Conservation (phyloP, 2,888 invertebrate genomes). For the Tenthredo notha region DNA sequence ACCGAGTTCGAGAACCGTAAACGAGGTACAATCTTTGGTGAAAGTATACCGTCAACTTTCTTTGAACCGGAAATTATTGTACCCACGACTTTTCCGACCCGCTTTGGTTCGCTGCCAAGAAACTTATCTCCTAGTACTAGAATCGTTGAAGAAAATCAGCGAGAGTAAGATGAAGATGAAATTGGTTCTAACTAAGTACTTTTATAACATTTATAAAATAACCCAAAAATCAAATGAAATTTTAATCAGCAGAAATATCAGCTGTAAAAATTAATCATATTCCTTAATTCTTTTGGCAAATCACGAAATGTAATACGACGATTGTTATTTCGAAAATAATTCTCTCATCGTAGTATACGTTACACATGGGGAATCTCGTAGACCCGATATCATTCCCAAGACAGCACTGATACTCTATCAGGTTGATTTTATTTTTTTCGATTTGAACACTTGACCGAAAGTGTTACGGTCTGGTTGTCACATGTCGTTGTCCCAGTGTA, state of each 20-base stretch:
- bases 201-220: background rate
- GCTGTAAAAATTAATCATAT: background rate
- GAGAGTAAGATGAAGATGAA: background rate
- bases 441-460: constrained; percentile 3
- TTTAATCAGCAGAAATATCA: background rate
- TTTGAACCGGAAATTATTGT: constrained; percentile 40
- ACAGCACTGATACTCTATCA: constrained; percentile 1
- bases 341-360: background rate
- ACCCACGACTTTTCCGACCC: constrained; percentile 14
- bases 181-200: background rate
- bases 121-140: background rate
- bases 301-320: background rate
- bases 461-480: background rate
- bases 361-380: background rate
- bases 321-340: background rate
- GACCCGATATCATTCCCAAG: background rate
- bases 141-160: background rate
- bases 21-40: background rate
- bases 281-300: background rate
- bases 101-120: background rate
- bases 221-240: background rate
- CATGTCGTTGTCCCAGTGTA: background rate
- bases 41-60: constrained; percentile 9
- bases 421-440: constrained; percentile 9
- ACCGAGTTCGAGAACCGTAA: background rate